Base-by-base conservation (phyloP, 2,797 vertebrate species). In the Silurus aristotelis region DNA sequence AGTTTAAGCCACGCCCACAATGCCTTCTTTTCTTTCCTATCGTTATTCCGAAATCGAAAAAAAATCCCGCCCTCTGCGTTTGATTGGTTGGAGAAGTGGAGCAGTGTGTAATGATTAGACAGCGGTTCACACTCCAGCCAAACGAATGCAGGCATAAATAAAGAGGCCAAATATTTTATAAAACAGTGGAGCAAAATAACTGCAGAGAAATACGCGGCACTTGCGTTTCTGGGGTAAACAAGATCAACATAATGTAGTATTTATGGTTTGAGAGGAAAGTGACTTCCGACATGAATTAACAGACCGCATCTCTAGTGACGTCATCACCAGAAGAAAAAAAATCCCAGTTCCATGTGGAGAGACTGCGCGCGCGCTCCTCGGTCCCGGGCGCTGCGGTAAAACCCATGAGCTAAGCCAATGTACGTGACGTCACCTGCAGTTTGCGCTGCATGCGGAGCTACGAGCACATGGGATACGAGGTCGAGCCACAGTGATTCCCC, bases 371-470 rank as follows among this genome's bases (percentile, higher is more conserved):
- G 43, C 77, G 31, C 77, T 25, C 9, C 60, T 25, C 20, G 7
- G 20, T 25, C 15, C 20, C 31, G 31, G 1, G 60, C 78, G 61
- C 61, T 80, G 78, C 61, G 43, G 60, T 64, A 80, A 80, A 80
- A 66, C 60, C 78, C 43, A 31, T 60, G 73, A 38, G 55, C 14
- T 66, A 60, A 66, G 46, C n/a, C n/a, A 12, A 14, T 52, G 61
- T 64, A 19, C n/a, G 88, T 95, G 95, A 96, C 95, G 95, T 95
- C 95, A 95, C 89, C 46, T 87, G 77, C 87, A 84, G 95, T 95
- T 94, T 89, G 25, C 89, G 82, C 88, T 86, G 88, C 88, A 90
- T 93, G 92, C 94, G 93, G 84, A 92, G 91, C 93, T 89, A 87
- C 17, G 92, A 94, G 94, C 95, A 94, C 95, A 94, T 95, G 94